Evolutionary conservation across 2,113 vertebrate genomes (phyloP).

Genomic region (Burhinus oedicnemus): DNA sequence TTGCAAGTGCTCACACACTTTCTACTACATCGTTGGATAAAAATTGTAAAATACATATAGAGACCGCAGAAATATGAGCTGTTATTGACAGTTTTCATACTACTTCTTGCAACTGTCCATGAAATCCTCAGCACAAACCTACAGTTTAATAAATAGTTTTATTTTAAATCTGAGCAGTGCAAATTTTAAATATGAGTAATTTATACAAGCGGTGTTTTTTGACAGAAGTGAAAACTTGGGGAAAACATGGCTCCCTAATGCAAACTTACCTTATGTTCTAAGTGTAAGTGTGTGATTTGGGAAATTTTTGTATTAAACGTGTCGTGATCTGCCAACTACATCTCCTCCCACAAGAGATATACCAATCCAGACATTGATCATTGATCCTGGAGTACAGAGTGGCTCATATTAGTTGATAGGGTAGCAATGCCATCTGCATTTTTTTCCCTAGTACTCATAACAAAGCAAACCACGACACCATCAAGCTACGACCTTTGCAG

Average conservation of each 20-base stretch:
- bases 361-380: neutral
- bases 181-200: neutral
- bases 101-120: neutral
- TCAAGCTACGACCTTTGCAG: neutral
- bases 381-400: neutral
- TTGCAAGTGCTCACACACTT: neutral
- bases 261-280: neutral
- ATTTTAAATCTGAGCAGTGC: neutral
- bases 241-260: neutral
- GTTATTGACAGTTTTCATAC: neutral
- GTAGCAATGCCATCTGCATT: neutral
- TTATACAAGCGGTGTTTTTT: neutral
- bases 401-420: neutral
- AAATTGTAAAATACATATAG: neutral
- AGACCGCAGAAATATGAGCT: neutral
- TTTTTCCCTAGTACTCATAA: neutral
- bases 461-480: rapidly evolving
- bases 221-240: neutral
- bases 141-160: neutral
- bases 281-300: neutral
- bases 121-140: neutral
- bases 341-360: neutral
- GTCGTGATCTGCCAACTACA: neutral
- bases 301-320: neutral
- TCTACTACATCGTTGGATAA: neutral